Conservation (phyloP, 1,140 invertebrate species). For the Chrysomallon squamiferum region DNA sequence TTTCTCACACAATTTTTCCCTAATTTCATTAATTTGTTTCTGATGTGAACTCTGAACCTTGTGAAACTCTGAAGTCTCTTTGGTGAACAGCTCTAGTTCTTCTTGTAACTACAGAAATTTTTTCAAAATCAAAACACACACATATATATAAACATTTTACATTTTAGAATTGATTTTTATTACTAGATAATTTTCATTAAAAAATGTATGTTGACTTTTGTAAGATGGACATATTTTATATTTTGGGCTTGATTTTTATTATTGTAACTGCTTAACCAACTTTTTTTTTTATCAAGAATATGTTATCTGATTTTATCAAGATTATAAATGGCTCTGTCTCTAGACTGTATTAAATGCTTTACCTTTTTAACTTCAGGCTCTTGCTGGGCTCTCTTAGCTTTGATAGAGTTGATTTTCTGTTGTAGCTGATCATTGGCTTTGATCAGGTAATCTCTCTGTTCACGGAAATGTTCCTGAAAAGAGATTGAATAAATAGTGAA, state of each 20-base stretch:
- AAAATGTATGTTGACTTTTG: too few species aligned
- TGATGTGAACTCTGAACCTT: not conserved
- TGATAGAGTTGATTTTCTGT: constrained; percentile 5
- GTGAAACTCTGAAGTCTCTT: not conserved
- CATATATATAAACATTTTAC: not conserved
- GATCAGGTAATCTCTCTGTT: not conserved
- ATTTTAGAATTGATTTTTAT: too few species aligned
- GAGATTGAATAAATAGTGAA: not conserved
- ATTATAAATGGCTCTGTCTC: too few species aligned
- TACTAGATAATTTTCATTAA: too few species aligned
- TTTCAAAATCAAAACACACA: not conserved
- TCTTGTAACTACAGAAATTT: not conserved
- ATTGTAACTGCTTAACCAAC: too few species aligned
- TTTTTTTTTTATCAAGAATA: too few species aligned
- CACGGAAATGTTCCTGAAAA: constrained; percentile 2
- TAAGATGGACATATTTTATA: too few species aligned
- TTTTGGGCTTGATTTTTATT: too few species aligned
- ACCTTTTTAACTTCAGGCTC: constrained; percentile 6
- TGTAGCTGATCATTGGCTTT: constrained; percentile 2
- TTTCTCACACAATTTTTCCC: not conserved
- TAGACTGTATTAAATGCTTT: too few species aligned
- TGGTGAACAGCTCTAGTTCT: not conserved
- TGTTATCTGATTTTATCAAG: too few species aligned
- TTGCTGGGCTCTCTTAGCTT: constrained; percentile 2
- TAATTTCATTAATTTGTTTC: not conserved